Evolutionary conservation across 2,888 invertebrate species (phyloP).

Genomic region (Pseudanteris insignis): DNA sequence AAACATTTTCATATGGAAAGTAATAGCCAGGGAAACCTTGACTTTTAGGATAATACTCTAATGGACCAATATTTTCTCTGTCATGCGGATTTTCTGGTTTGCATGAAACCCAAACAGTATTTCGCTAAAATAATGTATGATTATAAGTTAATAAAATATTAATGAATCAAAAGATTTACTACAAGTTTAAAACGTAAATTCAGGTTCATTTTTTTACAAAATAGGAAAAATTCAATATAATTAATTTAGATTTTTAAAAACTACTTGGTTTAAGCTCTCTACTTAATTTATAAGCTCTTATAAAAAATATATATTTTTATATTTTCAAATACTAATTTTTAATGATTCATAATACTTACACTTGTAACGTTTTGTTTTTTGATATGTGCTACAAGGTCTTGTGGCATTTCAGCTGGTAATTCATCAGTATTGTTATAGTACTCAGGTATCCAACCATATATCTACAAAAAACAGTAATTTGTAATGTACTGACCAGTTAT

Average conservation of each 20-base stretch:
- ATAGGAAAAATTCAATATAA: too few species aligned
- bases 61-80: slow-evolving; percentile 85
- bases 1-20: slow-evolving; percentile 86
- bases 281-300: neutral
- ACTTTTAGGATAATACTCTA: slow-evolving; percentile 81
- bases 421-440: slow-evolving; percentile 69
- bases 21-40: slow-evolving; percentile 89
- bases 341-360: too few species aligned
- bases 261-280: too few species aligned
- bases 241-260: too few species aligned
- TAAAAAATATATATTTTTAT: neutral
- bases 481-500: too few species aligned
- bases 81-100: slow-evolving; percentile 92
- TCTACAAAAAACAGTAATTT: slow-evolving; percentile 70
- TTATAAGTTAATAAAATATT: too few species aligned
- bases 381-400: slow-evolving; percentile 68
- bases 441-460: slow-evolving; percentile 78
- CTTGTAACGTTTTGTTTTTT: slow-evolving; percentile 44
- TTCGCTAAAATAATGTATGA: slow-evolving; percentile 76
- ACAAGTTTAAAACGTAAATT: too few species aligned
- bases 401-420: slow-evolving; percentile 73
- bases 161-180: neutral
- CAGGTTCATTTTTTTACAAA: too few species aligned
- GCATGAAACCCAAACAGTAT: slow-evolving; percentile 91
- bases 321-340: neutral